phyloP scores from a whole-genome alignment of 2,888 invertebrate genomes.

The Hirtodrosophila confusa region DNA sequence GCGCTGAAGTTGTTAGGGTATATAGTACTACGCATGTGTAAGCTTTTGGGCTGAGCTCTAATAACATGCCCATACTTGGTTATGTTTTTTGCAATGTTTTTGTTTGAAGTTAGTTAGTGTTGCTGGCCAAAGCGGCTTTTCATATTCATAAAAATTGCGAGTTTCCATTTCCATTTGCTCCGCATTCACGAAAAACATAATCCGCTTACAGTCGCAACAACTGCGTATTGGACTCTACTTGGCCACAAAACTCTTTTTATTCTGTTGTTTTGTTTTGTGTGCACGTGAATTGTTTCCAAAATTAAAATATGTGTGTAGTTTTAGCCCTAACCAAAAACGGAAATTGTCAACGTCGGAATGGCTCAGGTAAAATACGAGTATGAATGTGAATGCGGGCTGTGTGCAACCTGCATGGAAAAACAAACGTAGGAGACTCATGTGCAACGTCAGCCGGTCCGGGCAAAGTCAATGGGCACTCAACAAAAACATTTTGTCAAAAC shows the following conservation, averaged over 20 bases:
- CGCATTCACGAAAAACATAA: conserved; percentile 59
- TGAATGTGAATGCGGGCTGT: conserved; percentile 34
- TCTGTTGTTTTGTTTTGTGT: conserved; percentile 30
- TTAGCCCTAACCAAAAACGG: conserved; percentile 48
- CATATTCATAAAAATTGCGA: conserved; percentile 78
- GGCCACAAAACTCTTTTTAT: conserved; percentile 31
- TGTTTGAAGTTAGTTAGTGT: conserved; percentile 73
- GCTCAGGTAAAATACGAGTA: conserved; percentile 59
- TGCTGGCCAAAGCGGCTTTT: conserved; percentile 70
- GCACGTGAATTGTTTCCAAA: conserved; percentile 65
- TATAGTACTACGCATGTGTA: conserved; percentile 30
- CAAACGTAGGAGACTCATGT: conserved; percentile 18
- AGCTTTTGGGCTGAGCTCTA: conserved; percentile 67
- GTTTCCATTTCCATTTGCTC: conserved; percentile 57
- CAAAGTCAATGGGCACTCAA: conserved; percentile 75
- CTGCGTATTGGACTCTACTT: conserved; percentile 61
- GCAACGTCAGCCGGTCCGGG: conserved; percentile 21
- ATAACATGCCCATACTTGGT: conserved; percentile 55
- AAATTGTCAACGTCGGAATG: conserved; percentile 63
- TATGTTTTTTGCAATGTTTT: conserved; percentile 40
- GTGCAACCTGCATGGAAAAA: conserved; percentile 49
- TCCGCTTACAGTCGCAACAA: conserved; percentile 65
- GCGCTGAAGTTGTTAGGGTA: conserved; percentile 31
- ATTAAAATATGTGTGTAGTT: conserved; percentile 70
- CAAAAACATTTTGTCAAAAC: conserved; percentile 77